Percentiles rank a stretch among this genome's conserved stretches.
phyloP scores from a whole-genome alignment of 1,140 invertebrate genomes.

The Saccostrea echinata region DNA sequence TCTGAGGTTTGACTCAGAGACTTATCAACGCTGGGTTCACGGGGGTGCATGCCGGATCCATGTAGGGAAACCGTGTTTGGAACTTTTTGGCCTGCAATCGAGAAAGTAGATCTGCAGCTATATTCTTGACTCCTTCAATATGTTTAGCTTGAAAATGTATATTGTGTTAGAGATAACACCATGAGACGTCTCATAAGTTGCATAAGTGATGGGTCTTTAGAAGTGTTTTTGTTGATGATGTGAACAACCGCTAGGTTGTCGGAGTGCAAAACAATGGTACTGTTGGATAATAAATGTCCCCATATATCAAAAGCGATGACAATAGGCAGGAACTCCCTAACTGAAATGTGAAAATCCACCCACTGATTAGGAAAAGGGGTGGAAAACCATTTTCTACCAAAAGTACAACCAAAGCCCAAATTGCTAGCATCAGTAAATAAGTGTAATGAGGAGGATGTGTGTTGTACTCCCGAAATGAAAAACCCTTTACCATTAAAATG shows the following conservation, averaged over 20 bases:
- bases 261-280: conserved; percentile 11
- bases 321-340: conserved; percentile 46
- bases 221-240: conserved; percentile 52
- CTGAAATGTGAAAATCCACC: too few relatives aligned
- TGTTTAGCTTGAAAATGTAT: conserved; percentile 54
- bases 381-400: conserved; percentile 11
- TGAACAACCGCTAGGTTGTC: conserved; percentile 47
- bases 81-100: conserved; percentile 54
- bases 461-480: too few relatives aligned
- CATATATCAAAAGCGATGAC: conserved; percentile 30
- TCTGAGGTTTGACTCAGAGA: neutral
- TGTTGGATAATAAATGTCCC: conserved; percentile 18
- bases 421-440: too few relatives aligned
- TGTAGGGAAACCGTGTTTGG: neutral
- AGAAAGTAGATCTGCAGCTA: too few relatives aligned
- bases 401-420: neutral
- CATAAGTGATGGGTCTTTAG: conserved; percentile 45
- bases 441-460: too few relatives aligned
- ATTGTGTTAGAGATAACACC: conserved; percentile 47
- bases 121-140: conserved; percentile 44
- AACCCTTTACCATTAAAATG: too few relatives aligned
- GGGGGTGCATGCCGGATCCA: neutral
- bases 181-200: conserved; percentile 36
- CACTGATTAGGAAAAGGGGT: neutral
- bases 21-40: neutral